These are phyloP conservation scores for Sclerodermus sp. DNA, from an alignment of 2,888 invertebrate species.

Conservation along the genomic window DNA sequence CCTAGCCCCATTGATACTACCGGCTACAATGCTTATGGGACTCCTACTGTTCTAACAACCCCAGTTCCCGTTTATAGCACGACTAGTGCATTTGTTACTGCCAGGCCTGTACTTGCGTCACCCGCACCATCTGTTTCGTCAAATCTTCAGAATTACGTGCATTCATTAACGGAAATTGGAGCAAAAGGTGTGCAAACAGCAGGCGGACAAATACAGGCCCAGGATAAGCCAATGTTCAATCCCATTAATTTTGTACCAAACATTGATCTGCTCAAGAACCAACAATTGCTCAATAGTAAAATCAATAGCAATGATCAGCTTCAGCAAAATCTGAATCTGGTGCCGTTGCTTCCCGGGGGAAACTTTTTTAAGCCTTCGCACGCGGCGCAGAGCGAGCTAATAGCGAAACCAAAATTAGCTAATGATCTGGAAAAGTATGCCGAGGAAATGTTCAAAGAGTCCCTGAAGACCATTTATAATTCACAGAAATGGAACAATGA, in stretches of 20 bases:
- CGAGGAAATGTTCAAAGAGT: slow-evolving; percentile 54
- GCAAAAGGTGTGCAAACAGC: slow-evolving; percentile 24
- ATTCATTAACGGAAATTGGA: slow-evolving; percentile 42
- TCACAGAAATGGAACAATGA: slow-evolving; percentile 56
- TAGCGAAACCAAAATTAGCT: slow-evolving; percentile 43
- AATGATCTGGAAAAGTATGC: slow-evolving; percentile 51
- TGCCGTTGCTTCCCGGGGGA: slow-evolving; percentile 48
- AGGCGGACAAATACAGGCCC: slow-evolving; percentile 20
- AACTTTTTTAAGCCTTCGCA: slow-evolving; percentile 46
- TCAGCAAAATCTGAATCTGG: slow-evolving; percentile 45
- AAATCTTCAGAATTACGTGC: slow-evolving; percentile 37
- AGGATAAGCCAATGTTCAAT: slow-evolving; percentile 40
- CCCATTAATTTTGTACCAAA: slow-evolving; percentile 53
- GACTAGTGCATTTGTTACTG: slow-evolving; percentile 34
- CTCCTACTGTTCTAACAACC: slow-evolving; percentile 46
- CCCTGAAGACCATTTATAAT: slow-evolving; percentile 51
- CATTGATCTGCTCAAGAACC: slow-evolving; percentile 45
- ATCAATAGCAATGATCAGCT: slow-evolving; percentile 28
- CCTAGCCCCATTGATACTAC: slow-evolving; percentile 38
- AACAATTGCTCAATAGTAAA: slow-evolving; percentile 44
- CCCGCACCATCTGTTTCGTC: slow-evolving; percentile 25
- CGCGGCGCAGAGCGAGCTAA: slow-evolving; percentile 36
- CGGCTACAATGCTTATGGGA: slow-evolving; percentile 35
- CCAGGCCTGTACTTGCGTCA: slow-evolving; percentile 29
- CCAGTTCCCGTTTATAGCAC: slow-evolving; percentile 49